Evolutionary conservation across 1,140 invertebrate species (phyloP), one percentile per base, ranked within the genome.

Genomic region (Trichogramma pretiosum): DNA sequence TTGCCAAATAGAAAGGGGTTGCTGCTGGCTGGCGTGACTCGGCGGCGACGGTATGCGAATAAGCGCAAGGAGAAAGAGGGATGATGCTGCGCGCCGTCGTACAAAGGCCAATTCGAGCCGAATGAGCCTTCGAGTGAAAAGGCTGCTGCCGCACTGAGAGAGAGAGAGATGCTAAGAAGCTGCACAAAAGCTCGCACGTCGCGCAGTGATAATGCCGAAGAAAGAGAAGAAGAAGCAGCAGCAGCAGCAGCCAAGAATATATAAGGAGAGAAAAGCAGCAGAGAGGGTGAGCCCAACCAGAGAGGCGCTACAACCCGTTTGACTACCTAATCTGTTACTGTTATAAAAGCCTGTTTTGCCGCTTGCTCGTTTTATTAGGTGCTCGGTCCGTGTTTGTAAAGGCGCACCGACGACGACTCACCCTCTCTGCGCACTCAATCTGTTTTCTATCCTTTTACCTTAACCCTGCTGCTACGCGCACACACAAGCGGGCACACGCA

Each of bases 331-430:
- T 58, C 59, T 57, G 54, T 56, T 43, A 56, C 52, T 55, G 56
- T 57, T 52, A 56, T 58, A 58, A 60, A 58, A 60, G 52, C 53
- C 53, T 54, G 56, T 53, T 59, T 56, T 56, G 54, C 50, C 52
- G 53, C 53, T 56, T 52, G n/a, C n/a, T n/a, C n/a, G n/a, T n/a
- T n/a, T n/a, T n/a, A n/a, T n/a, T n/a, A n/a, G n/a, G n/a, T n/a
- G n/a, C n/a, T n/a, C n/a, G n/a, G n/a, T n/a, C n/a, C n/a, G n/a
- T n/a, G n/a, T n/a, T n/a, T n/a, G n/a, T n/a, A n/a, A n/a, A n/a
- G n/a, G n/a, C n/a, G n/a, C n/a, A n/a, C n/a, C n/a, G n/a, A n/a
- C n/a, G n/a, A n/a, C n/a, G n/a, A n/a, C n/a, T n/a, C n/a, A n/a
- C n/a, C n/a, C n/a, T n/a, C n/a, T n/a, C n/a, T n/a, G n/a, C n/a